Evolutionary conservation across 2,888 invertebrate genomes (phyloP).

Genomic region (Tenthredo mesomela): DNA sequence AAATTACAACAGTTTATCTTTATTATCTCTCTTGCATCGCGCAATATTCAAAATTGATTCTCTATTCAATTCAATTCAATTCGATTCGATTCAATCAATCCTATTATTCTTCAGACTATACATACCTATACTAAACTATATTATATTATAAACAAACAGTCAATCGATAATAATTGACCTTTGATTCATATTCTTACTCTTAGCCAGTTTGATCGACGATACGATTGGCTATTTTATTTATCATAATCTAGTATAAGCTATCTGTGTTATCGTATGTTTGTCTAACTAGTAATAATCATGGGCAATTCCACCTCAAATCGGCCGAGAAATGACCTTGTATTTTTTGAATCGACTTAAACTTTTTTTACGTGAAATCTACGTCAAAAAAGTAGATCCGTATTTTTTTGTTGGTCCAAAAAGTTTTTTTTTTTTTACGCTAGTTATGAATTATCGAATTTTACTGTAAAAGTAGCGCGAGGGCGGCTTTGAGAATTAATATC

Average conservation of each 20-base stretch:
- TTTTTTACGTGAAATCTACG: no score
- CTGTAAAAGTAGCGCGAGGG: no score
- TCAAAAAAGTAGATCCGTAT: no score
- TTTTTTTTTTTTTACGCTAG: no score
- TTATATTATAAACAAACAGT: not conserved
- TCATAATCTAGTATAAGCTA: not conserved
- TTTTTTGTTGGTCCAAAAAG: no score
- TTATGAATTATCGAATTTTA: no score
- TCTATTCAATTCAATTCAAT: not conserved
- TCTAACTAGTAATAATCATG: not conserved
- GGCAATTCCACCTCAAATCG: no score
- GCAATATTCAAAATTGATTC: not conserved
- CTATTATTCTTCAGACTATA: conserved; percentile 7
- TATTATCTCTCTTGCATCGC: not conserved
- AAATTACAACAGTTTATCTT: not conserved
- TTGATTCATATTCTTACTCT: not conserved
- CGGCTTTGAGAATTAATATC: no score
- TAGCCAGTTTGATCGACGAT: not conserved
- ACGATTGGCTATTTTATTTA: not conserved
- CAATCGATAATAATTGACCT: conserved; percentile 16
- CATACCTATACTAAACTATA: not conserved
- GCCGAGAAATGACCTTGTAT: no score
- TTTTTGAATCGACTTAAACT: no score
- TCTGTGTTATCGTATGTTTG: not conserved
- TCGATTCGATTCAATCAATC: not conserved